Conservation (phyloP, 2,888 invertebrate species). For the Oscheius onirici region DNA sequence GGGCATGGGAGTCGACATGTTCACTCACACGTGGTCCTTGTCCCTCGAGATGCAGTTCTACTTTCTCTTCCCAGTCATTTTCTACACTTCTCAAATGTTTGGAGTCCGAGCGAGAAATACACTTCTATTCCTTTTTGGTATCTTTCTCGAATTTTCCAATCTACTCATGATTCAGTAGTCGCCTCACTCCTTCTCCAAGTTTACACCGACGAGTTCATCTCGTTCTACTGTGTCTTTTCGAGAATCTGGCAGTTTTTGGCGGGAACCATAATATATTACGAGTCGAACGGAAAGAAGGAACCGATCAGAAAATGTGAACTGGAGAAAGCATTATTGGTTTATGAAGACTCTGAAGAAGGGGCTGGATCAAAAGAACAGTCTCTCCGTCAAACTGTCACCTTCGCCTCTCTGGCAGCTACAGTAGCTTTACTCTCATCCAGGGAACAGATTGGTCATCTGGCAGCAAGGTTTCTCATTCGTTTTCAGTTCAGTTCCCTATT, state of each 20-base stretch:
- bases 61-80: background rate
- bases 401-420: no score
- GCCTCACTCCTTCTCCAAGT: no score
- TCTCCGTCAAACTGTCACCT: no score
- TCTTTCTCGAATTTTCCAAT: background rate
- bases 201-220: background rate
- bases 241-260: background rate
- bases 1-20: background rate
- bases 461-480: no score
- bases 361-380: background rate
- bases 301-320: background rate
- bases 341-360: background rate
- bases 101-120: no score
- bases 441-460: background rate
- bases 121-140: no score
- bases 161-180: no score
- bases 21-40: conserved; percentile 16
- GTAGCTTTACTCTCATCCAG: background rate
- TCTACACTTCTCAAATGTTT: background rate
- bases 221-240: background rate
- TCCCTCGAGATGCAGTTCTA: conserved; percentile 18
- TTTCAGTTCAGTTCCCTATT: background rate
- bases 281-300: background rate
- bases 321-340: background rate
- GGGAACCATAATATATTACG: background rate